Evolutionary conservation across 2,797 vertebrate genomes (phyloP), one percentile per base, ranked within the genome.

Genomic region (Sebastes matsubarae): DNA sequence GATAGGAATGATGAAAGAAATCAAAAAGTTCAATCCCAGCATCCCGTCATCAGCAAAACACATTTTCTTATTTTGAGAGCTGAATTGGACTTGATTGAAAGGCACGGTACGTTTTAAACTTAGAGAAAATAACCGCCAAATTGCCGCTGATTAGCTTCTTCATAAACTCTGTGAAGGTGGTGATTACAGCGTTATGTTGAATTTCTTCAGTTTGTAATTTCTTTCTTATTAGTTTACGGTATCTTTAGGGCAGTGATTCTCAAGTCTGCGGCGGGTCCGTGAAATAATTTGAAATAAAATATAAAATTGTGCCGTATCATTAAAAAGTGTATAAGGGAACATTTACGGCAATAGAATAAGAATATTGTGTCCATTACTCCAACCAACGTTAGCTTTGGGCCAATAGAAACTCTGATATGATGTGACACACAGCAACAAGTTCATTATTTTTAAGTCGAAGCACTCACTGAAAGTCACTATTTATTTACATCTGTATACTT

Each of bases 71-170:
- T 27, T 57, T 30, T 13, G 22, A 68, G 52, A 72, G 61, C 36
- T 80, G 68, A 75, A 81, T 75, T 20, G 3, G 30, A 6, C 11
- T 36, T 81, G 72, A 82, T 63, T 75, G 32, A 80, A 58, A 24
- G 46, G 6, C 8, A 1, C 4, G 18, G 16, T 46, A 24, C 3
- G 1, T 50, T 68, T 59, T 67, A 11, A 65, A 24, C 3, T 29
- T 6, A 5, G 11, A 59, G 55, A 24, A 68, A 65, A 54, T 30
- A 60, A 29, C 22, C 22, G 42, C 13, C 6, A 5, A 38, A 64
- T 64, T 14, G 42, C 14, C 42, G 42, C 30, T 38, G 60, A 85
- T 82, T 65, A 61, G 72, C 46, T 58, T 73, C 72, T 68, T 54
- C n/a, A 57, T 54, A 20, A 60, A 69, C 60, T 50, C 42, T 38